Evolutionary conservation across 2,888 invertebrate species (phyloP).

Genomic region (Incurvaria masculella): DNA sequence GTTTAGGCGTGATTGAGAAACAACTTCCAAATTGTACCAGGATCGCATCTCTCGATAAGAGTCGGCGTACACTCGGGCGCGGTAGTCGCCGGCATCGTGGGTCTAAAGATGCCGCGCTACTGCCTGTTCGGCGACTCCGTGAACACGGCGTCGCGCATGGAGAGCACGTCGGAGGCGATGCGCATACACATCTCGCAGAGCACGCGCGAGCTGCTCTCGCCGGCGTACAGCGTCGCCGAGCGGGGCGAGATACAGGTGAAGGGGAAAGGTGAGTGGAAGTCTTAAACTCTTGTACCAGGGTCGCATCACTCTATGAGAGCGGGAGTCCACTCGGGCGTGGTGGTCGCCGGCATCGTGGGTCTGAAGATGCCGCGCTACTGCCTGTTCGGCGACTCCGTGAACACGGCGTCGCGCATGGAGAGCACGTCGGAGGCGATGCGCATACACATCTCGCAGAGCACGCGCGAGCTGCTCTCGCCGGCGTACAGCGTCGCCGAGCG

Average conservation of each 20-base stretch:
- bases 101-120: slow-evolving; percentile 88
- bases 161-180: slow-evolving; percentile 90
- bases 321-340: slow-evolving; percentile 88
- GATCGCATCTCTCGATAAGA: slow-evolving; percentile 76
- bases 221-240: slow-evolving; percentile 70
- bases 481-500: slow-evolving; percentile 73
- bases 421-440: slow-evolving; percentile 91
- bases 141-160: slow-evolving; percentile 90
- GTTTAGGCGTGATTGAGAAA: too few species aligned
- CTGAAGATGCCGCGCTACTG: slow-evolving; percentile 90
- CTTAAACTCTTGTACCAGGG: slow-evolving; percentile 39
- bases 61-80: slow-evolving; percentile 90
- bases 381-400: slow-evolving; percentile 88
- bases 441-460: slow-evolving; percentile 92
- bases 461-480: slow-evolving; percentile 70
- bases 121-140: slow-evolving; percentile 90
- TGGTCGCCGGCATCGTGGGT: slow-evolving; percentile 92
- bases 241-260: slow-evolving; percentile 86
- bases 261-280: slow-evolving; percentile 75
- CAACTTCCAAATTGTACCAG: slow-evolving; percentile 42
- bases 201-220: slow-evolving; percentile 72
- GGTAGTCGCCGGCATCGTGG: slow-evolving; percentile 92
- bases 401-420: slow-evolving; percentile 91
- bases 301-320: slow-evolving; percentile 80
- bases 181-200: slow-evolving; percentile 93